Evolutionary conservation across 2,797 vertebrate genomes (phyloP).

Genomic region (Tokudaia muenninki): DNA sequence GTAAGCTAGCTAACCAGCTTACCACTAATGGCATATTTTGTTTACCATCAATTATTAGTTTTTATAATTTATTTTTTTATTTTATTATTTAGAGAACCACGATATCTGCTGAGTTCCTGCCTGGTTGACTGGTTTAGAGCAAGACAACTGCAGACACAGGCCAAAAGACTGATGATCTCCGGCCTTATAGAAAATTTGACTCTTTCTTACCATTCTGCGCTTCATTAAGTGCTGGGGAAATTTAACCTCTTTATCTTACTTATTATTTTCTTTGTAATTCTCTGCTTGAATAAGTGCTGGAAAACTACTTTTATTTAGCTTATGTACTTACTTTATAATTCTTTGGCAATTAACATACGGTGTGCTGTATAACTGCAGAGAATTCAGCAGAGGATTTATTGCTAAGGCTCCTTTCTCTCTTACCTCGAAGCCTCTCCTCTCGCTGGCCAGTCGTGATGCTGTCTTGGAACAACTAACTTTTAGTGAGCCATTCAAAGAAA

Average conservation of each 20-base stretch:
- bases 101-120: neutral
- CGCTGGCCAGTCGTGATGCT: neutral
- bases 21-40: neutral
- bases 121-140: neutral
- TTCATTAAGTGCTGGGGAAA: neutral
- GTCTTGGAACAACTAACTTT: neutral
- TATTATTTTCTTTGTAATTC: neutral
- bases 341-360: neutral
- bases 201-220: neutral
- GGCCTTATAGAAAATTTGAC: neutral
- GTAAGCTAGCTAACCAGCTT: neutral
- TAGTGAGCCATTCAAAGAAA: neutral
- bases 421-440: neutral
- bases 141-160: neutral
- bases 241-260: neutral
- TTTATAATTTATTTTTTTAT: neutral
- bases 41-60: neutral
- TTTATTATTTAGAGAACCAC: constrained; percentile 1
- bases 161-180: neutral
- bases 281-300: neutral
- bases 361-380: neutral
- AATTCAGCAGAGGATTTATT: neutral
- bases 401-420: neutral
- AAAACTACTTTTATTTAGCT: neutral
- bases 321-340: neutral